Conservation (phyloP, 1,140 invertebrate species). For the Caenorhabditis remanei region DNA sequence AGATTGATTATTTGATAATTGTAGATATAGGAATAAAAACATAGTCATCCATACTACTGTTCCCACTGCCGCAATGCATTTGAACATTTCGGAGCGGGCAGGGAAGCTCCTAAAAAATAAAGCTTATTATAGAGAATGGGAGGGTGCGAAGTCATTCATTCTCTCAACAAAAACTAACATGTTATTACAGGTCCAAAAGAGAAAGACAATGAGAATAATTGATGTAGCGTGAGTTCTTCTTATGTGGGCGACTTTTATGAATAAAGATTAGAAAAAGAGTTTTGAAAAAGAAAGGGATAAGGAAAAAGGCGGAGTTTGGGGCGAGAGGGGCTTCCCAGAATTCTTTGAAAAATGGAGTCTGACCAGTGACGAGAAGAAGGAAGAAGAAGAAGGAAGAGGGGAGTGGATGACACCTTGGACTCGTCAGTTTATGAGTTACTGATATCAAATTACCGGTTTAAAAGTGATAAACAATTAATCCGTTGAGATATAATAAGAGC, state of each 20-base stretch:
- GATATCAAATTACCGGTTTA: conserved; percentile 24
- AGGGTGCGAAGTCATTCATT: neutral
- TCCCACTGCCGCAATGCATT: conserved; percentile 49
- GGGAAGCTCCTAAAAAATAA: conserved; percentile 36
- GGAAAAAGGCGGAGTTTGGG: neutral
- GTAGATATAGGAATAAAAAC: conserved; percentile 37
- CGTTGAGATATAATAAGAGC: too few species aligned
- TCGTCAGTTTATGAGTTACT: conserved; percentile 19
- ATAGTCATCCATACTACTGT: conserved; percentile 45
- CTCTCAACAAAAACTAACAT: neutral
- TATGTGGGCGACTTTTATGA: conserved; percentile 30
- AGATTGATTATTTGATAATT: conserved; percentile 39
- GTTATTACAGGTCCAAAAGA: neutral
- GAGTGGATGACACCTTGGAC: conserved; percentile 16
- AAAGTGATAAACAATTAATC: conserved; percentile 4
- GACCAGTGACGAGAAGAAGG: neutral
- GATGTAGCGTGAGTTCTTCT: neutral
- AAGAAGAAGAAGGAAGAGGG: neutral
- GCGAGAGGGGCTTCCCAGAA: conserved; percentile 5
- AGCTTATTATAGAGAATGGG: neutral
- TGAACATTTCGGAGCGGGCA: conserved; percentile 52
- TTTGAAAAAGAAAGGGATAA: neutral
- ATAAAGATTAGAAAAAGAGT: conserved; percentile 50
- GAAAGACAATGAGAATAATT: neutral
- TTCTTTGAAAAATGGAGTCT: conserved; percentile 53